Conservation (phyloP, 2,113 vertebrate genomes). For the Bufo gargarizans region DNA sequence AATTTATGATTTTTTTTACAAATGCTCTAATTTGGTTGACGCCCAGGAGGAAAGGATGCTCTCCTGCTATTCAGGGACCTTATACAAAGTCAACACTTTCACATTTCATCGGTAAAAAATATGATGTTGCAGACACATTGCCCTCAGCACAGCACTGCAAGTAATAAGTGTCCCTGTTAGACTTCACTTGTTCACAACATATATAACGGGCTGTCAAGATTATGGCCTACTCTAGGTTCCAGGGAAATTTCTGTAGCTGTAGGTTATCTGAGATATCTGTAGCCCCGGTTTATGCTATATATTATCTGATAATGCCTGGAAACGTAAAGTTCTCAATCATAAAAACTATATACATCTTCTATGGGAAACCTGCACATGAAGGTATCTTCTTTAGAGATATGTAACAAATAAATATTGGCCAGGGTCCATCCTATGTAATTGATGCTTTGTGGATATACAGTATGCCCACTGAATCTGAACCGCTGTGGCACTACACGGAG, state of each 20-base stretch:
- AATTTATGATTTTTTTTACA: too few relatives aligned
- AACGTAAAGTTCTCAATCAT: not conserved
- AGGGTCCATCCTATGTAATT: not conserved
- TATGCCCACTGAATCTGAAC: too few relatives aligned
- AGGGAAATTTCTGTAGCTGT: not conserved
- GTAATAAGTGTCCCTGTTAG: not conserved
- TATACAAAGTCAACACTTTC: too few relatives aligned
- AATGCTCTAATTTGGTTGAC: too few relatives aligned
- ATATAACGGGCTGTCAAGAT: not conserved
- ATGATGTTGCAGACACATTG: not conserved
- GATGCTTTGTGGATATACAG: too few relatives aligned
- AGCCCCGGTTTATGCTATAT: not conserved
- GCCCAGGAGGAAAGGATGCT: too few relatives aligned
- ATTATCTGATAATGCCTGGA: too few relatives aligned
- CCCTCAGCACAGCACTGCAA: not conserved
- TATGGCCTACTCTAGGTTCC: not conserved
- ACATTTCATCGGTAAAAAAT: not conserved
- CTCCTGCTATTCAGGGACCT: too few relatives aligned
- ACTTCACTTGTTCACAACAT: not conserved
- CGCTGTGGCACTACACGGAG: too few relatives aligned
- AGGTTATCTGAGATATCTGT: not conserved
- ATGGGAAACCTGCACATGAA: not conserved
- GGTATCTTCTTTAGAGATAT: not conserved
- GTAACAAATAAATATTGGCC: too few relatives aligned
- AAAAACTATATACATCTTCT: not conserved